A percentile compares a stretch with the other conserved stretches of the same genome.
phyloP scores from a whole-genome alignment of 2,113 vertebrate genomes.

The Scortum barcoo region DNA sequence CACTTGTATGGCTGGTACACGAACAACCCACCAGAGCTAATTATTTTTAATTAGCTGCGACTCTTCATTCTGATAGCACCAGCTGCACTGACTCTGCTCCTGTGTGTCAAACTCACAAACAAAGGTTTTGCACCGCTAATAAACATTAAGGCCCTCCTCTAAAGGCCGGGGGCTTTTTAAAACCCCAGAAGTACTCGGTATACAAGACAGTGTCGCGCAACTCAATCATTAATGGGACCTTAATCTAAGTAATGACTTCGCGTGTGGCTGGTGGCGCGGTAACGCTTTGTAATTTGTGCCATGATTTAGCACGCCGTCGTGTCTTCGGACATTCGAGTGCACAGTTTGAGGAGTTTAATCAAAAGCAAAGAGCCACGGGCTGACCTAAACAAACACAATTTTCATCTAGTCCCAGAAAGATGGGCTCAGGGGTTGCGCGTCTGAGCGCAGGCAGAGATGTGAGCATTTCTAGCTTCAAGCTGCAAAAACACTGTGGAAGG shows the following conservation, averaged over 20 bases:
- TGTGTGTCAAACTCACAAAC: constrained; percentile 30
- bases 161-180: constrained; percentile 7
- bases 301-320: constrained; percentile 25
- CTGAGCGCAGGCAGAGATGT: constrained; percentile 18
- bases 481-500: constrained; percentile 46
- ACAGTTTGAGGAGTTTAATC: constrained; percentile 51
- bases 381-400: constrained; percentile 65
- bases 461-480: constrained; percentile 31
- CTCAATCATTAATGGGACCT: constrained; percentile 34
- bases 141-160: constrained; percentile 26
- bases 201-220: constrained; percentile 32
- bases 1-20: not conserved
- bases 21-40: constrained; percentile 24
- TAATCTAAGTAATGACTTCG: constrained; percentile 34
- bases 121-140: constrained; percentile 40
- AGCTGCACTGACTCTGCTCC: constrained; percentile 28
- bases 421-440: constrained; percentile 11
- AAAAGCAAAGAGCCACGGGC: constrained; percentile 41
- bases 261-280: constrained; percentile 29
- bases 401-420: constrained; percentile 33
- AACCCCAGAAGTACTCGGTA: constrained; percentile 12
- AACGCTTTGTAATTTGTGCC: constrained; percentile 45
- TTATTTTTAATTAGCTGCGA: constrained; percentile 61
- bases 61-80: constrained; percentile 29
- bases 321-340: constrained; percentile 41